Conservation (phyloP, 2,113 vertebrate genomes). For the Galemys pyrenaicus region DNA sequence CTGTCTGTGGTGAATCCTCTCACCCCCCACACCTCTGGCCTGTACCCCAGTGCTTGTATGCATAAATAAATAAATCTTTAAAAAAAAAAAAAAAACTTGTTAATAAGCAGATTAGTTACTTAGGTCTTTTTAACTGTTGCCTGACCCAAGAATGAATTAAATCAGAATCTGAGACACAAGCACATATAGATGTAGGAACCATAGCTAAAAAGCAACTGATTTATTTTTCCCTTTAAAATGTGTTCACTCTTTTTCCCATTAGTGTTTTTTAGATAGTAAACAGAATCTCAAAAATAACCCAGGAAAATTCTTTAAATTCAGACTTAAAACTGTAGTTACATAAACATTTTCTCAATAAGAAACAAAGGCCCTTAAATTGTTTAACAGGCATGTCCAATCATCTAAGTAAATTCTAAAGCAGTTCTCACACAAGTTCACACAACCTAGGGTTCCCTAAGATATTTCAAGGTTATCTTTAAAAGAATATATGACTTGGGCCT, state of each 20-base stretch:
- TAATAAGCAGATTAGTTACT: neutral
- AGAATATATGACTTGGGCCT: too few relatives aligned
- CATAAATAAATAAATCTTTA: too few relatives aligned
- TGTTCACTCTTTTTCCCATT: neutral
- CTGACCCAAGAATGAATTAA: neutral
- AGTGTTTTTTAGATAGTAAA: neutral
- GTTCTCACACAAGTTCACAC: slow-evolving; percentile 42
- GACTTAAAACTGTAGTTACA: neutral
- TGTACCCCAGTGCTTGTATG: too few relatives aligned
- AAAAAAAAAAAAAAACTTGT: too few relatives aligned
- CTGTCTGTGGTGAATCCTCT: too few relatives aligned
- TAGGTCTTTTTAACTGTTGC: neutral
- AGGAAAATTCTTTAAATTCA: slow-evolving; percentile 36
- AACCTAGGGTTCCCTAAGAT: neutral
- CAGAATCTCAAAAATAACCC: slow-evolving; percentile 12
- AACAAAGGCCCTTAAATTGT: slow-evolving; percentile 11
- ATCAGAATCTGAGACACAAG: neutral
- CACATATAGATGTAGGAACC: neutral
- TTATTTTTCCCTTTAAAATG: neutral
- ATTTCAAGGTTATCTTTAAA: neutral
- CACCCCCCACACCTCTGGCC: too few relatives aligned
- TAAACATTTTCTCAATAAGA: slow-evolving; percentile 37
- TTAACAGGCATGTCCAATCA: neutral
- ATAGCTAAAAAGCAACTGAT: neutral
- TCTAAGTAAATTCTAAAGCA: neutral